These are phyloP conservation scores for Porites rus DNA, from an alignment of 92 coral and sea anemone genomes.

Conservation along the genomic window DNA sequence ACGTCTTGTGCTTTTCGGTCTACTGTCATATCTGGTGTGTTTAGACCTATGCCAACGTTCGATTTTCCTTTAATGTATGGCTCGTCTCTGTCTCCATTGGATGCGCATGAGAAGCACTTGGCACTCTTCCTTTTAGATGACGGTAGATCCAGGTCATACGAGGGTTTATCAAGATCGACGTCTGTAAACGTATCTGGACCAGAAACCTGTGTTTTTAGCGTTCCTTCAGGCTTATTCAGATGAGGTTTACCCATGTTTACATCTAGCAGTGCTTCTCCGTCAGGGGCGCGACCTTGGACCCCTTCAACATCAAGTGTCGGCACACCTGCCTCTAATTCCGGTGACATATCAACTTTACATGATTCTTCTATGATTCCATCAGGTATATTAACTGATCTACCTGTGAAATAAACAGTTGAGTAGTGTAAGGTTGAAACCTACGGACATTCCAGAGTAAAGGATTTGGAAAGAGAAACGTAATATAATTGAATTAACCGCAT, in stretches of 20 bases:
- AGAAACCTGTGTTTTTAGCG: not conserved
- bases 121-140: conserved; percentile 18
- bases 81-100: conserved; percentile 33
- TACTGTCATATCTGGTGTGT: conserved; percentile 16
- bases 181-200: conserved; percentile 15
- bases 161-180: conserved; percentile 2
- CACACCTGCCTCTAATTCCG: conserved; percentile 8
- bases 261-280: not conserved
- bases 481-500: too few relatives aligned
- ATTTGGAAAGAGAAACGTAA: too few relatives aligned
- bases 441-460: too few relatives aligned
- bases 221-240: conserved; percentile 10
- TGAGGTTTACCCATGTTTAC: not conserved
- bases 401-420: not conserved
- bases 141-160: conserved; percentile 4
- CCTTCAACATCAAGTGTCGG: conserved; percentile 38
- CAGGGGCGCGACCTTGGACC: conserved; percentile 17
- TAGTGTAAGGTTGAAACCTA: too few relatives aligned
- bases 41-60: not conserved
- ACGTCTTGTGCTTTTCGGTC: conserved; percentile 39
- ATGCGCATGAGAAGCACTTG: conserved; percentile 27
- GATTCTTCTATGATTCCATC: conserved; percentile 27
- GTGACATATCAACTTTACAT: conserved; percentile 10
- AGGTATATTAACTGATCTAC: not conserved
- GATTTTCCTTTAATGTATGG: conserved; percentile 19